Percentiles rank a stretch among this genome's conserved stretches.
Evolutionary conservation across 2,113 vertebrate species (phyloP).

Genomic region (Cercocebus atys): DNA sequence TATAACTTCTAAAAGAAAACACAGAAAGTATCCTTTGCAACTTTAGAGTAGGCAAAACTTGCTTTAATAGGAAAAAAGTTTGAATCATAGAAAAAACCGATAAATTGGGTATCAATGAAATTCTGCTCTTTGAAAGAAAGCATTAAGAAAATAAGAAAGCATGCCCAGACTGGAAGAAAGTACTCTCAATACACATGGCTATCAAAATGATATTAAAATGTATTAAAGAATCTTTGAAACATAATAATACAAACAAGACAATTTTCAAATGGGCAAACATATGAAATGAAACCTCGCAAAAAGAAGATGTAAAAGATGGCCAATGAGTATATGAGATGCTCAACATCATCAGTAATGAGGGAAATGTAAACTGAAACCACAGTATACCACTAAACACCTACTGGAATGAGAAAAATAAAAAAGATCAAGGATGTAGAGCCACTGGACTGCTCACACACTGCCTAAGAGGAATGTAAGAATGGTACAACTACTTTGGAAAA

Average conservation of each 20-base stretch:
- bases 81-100: background rate
- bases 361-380: conserved; percentile 12
- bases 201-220: background rate
- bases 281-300: conserved; percentile 11
- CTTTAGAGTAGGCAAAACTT: background rate
- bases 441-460: background rate
- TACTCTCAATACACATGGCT: background rate
- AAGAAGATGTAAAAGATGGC: background rate
- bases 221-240: background rate
- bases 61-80: background rate
- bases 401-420: background rate
- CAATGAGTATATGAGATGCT: background rate
- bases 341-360: background rate
- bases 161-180: conserved; percentile 1
- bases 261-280: background rate
- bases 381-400: background rate
- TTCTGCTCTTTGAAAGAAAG: conserved; percentile 1
- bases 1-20: conserved; percentile 32
- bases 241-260: background rate
- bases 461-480: background rate
- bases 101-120: background rate
- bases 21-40: conserved; percentile 1
- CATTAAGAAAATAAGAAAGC: background rate
- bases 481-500: background rate
- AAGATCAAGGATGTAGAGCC: background rate